Base-by-base conservation (phyloP, 2,888 invertebrate genomes). In the Argyresthia albistria region DNA sequence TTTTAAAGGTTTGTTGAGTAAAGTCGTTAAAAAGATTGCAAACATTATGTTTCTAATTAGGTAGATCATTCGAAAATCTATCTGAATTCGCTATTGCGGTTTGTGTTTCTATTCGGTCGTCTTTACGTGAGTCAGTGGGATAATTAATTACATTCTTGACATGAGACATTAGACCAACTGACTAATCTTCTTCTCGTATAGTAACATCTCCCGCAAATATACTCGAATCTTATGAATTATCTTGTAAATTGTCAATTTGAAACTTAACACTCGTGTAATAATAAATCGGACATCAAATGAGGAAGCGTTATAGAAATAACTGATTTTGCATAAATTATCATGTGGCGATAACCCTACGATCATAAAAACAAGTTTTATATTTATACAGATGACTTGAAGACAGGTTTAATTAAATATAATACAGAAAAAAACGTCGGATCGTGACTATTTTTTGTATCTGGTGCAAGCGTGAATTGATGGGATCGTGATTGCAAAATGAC, bases 261-360 rank as follows among this genome's bases (percentile, higher is more conserved):
- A 47, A 16, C 50, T 15, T 12, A 46, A 43, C 12, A 25, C 25
- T 25, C 2, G 25, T 25, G 25, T 25, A 2, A 25, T n/a, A 25
- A 25, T 25, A 25, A 25, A 25, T 2, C 25, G 25, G 25, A 25
- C 25, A 11, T 35, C 46, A 37, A 42, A 54, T 43, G 45, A 60
- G 61, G 62, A 60, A 62, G 61, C 56, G 55, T 59, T 62, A 63
- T 63, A 60, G 42, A 58, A 63, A 64, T 61, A 50, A 39, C 45
- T 43, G 60, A 47, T 63, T 60, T 60, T 58, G 60, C 59, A 60
- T 64, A 59, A 59, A 60, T 60, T 56, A 60, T 53, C 43, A 36
- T 45, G 16, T 7, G 16, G 39, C 16, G 59, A 59, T 59, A 59
- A 57, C 56, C 58, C 55, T 52, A 50, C 53, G 51, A 51, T 52